Percentiles rank a stretch among this genome's conserved stretches.
phyloP scores from a whole-genome alignment of 2,888 invertebrate species.

The Allygus modestus region DNA sequence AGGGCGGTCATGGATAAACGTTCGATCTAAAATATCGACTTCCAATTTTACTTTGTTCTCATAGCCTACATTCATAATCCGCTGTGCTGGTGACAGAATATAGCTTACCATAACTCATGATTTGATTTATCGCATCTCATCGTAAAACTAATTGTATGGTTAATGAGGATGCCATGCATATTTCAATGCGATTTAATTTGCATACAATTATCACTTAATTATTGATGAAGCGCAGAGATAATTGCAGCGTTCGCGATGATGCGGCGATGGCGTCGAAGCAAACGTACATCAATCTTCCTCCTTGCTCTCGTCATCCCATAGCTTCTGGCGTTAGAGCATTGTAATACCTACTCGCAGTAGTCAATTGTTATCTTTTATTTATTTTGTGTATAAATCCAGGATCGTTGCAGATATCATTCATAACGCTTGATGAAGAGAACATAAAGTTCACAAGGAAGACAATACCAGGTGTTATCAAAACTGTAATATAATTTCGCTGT shows the following conservation, averaged over 20 bases:
- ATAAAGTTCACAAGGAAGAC: no score
- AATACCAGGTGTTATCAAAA: no score
- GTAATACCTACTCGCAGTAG: no score
- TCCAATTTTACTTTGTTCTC: no score
- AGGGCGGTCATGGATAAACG: no score
- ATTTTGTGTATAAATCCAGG: no score
- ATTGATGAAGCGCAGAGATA: constrained; percentile 37
- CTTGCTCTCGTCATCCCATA: background rate
- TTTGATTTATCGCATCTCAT: constrained; percentile 15
- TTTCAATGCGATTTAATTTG: constrained; percentile 36
- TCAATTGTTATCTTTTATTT: no score
- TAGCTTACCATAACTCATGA: background rate
- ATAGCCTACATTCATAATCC: no score
- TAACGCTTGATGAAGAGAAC: no score
- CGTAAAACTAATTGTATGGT: constrained; percentile 21
- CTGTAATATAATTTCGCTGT: no score
- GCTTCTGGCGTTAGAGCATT: background rate
- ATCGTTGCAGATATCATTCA: no score
- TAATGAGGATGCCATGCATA: constrained; percentile 25
- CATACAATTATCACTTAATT: constrained; percentile 43
- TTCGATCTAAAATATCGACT: no score
- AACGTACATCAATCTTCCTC: background rate
- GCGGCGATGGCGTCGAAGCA: background rate
- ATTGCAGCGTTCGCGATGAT: background rate
- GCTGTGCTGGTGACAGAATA: background rate